Evolutionary conservation across 2,113 vertebrate species (phyloP).

Genomic region (Calcarius ornatus): DNA sequence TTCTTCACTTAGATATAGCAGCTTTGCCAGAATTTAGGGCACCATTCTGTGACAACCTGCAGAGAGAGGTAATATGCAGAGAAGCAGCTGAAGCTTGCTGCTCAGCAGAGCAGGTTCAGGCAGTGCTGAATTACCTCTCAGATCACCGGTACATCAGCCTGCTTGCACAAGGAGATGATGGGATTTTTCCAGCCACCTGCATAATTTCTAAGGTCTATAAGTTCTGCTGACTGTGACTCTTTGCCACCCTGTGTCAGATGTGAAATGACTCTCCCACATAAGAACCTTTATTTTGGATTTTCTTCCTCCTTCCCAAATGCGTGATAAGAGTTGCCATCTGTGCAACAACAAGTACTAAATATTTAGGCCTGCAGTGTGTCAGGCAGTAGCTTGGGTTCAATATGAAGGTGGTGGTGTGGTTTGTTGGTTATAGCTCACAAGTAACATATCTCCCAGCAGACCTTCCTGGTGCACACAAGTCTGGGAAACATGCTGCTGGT

Average conservation of each 20-base stretch:
- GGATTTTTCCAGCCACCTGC: not conserved
- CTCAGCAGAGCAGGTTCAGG: not conserved
- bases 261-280: not conserved
- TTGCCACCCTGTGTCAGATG: not conserved
- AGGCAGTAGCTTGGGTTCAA: not conserved
- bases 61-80: not conserved
- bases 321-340: not conserved
- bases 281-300: not conserved
- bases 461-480: not conserved
- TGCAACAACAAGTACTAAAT: not conserved
- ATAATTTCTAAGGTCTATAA: not conserved
- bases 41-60: not conserved
- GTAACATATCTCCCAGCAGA: not conserved
- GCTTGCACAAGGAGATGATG: not conserved
- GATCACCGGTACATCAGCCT: not conserved
- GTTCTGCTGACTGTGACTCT: not conserved
- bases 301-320: not conserved
- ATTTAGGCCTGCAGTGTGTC: not conserved
- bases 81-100: not conserved
- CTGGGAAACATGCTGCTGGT: not conserved
- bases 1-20: not conserved
- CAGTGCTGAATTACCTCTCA: not conserved
- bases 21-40: not conserved
- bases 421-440: not conserved
- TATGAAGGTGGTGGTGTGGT: fast-evolving